phyloP scores from a whole-genome alignment of 2,888 invertebrate species.

The Diloba caeruleocephala region DNA sequence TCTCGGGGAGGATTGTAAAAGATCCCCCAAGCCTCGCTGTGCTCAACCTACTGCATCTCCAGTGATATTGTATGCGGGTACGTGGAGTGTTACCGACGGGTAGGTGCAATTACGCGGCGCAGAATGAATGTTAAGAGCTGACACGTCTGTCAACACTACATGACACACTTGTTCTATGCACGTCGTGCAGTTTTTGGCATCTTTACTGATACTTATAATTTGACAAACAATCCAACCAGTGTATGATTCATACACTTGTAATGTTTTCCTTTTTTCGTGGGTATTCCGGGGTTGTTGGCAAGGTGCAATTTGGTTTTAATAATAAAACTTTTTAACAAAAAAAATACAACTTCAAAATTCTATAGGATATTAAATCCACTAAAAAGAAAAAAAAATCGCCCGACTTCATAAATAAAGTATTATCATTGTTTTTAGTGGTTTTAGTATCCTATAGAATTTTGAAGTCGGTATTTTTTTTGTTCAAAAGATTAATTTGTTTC shows the following conservation, averaged over 20 bases:
- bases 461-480: no score
- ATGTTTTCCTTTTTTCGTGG: background rate
- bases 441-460: no score
- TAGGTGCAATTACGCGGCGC: constrained; percentile 1
- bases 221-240: constrained; percentile 4
- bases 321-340: no score
- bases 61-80: constrained; percentile 8
- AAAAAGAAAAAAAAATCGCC: no score
- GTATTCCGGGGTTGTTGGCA: background rate
- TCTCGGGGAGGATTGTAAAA: no score
- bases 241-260: background rate
- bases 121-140: constrained; percentile 12
- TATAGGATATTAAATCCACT: no score
- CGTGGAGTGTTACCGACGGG: constrained; percentile 3
- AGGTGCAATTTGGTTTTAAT: background rate
- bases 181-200: constrained; percentile 38
- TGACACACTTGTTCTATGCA: constrained; percentile 39
- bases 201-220: constrained; percentile 6
- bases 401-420: no score
- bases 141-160: constrained; percentile 32
- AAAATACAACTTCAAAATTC: no score
- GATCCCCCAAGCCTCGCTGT: constrained; percentile 7
- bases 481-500: no score
- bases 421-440: no score
- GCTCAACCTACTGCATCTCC: constrained; percentile 17